Base-by-base conservation (phyloP, 2,113 vertebrate species). In the Nematolebias whitei region DNA sequence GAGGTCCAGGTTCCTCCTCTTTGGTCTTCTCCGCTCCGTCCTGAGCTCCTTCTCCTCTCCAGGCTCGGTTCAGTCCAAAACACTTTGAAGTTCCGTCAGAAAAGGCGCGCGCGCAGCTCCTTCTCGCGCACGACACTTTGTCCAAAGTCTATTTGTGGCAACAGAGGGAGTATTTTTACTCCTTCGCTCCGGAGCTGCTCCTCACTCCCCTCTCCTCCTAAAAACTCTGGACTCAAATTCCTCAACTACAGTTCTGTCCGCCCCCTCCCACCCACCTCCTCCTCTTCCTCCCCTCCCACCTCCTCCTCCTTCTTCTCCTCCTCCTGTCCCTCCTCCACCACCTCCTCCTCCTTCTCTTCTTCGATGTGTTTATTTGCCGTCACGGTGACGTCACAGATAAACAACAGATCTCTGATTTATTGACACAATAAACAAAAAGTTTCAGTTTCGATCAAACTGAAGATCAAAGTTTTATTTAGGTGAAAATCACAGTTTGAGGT, bases 171-270 rank as follows among this genome's bases (percentile, higher is more conserved):
- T 83, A 76, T 73, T 78, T 86, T 72, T 76, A 66, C 67, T 43
- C 26, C 70, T 12, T 54, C n/a, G n/a, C 56, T 49, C 71, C 76
- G 68, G 78, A 73, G 19, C 72, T 62, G 68, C 65, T 67, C 56
- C 57, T 80, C 78, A 71, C 78, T 74, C 49, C 58, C 64, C 68
- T 70, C 70, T 68, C 73, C 66, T 72, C 75, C 67, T 78, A 76
- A 84, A 67, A 83, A 78, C 82, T 76, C 86, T 88, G 53, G 85
- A 86, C 76, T 88, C 86, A 85, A 91, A 93, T 93, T 93, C 92
- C 89, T 92, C 64, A 84, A 89, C 88, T 85, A 84, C 80, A 90
- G 71, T 83, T 85, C 71, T 89, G 82, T 87, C 85, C 83, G 60
- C 73, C 80, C 85, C 82, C 71, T 80, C 73, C 63, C 72, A 56